phyloP scores from a whole-genome alignment of 1,140 invertebrate genomes.

The Ylistrum balloti region DNA sequence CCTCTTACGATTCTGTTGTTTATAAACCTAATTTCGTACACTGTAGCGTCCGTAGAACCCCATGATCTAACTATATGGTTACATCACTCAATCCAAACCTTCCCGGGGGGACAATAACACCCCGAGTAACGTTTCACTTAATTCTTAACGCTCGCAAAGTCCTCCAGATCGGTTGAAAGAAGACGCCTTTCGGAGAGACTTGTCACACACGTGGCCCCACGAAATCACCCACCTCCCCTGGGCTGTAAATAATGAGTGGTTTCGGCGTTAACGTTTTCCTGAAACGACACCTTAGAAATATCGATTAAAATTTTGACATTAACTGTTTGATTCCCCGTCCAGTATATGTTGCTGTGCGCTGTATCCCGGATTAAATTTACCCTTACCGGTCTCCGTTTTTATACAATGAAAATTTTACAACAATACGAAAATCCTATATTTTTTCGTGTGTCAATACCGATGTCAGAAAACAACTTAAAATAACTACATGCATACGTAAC shows the following conservation, averaged over 20 bases:
- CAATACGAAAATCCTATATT: conserved; percentile 31
- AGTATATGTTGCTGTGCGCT: conserved; percentile 14
- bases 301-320: conserved; percentile 18
- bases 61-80: not conserved
- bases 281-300: not conserved
- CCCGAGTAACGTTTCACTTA: not conserved
- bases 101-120: not conserved
- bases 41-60: not conserved
- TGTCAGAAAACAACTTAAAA: not conserved
- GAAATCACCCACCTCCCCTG: not conserved
- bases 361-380: conserved; percentile 27
- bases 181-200: not conserved
- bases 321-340: not conserved
- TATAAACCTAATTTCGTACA: not conserved
- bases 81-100: not conserved
- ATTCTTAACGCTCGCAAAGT: conserved; percentile 32
- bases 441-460: not conserved
- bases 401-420: not conserved
- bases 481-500: not conserved
- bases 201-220: conserved; percentile 11
- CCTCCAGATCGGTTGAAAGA: conserved; percentile 7
- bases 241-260: not conserved
- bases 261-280: not conserved
- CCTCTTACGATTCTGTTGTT: not conserved
- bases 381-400: not conserved